Base-by-base conservation (phyloP, 2,797 vertebrate species). In the Rhinogobio ventralis region DNA sequence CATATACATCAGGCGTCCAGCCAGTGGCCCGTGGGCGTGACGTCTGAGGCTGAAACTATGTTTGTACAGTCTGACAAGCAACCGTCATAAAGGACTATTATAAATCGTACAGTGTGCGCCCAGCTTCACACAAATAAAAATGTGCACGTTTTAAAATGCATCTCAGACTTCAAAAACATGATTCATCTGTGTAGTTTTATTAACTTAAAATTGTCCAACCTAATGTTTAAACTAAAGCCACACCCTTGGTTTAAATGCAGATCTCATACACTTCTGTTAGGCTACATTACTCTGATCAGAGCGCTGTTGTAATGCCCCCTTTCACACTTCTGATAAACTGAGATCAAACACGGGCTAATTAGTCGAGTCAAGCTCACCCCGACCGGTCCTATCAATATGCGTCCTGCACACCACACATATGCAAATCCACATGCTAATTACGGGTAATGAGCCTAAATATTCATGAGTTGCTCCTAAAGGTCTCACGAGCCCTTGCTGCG, bases 371-470 rank as follows among this genome's bases (percentile, higher is more conserved):
- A 91, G 82, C 86, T 86, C 39, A 15, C 68, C 71, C 77, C 80
- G 42, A 46, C 66, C 36, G 23, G 39, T 86, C 86, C 83, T 55
- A 93, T 95, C 93, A 93, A 91, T 89, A 94, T 94, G 92, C 91
- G 88, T 87, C 89, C 92, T 89, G 88, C 72, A 86, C 85, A 86
- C 90, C 91, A 89, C 89, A 91, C 89, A 88, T 92, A 93, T 95
- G 93, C 93, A 94, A 93, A 95, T 90, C 90, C 93, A 92, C 91
- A 91, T 93, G 94, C 91, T 95, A 94, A 95, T 94, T 92, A 94
- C 90, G 90, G 88, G 87, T 94, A 93, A 95, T 92, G 88, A 93
- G 92, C 85, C 76, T 92, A 90, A 93, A 95, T 95, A 95, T 96
- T 94, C 92, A 95, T 94, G 93, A 95, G 91, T 53, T 5, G 84